phyloP scores from a whole-genome alignment of 2,797 vertebrate species.

The Takifugu ocellatus region DNA sequence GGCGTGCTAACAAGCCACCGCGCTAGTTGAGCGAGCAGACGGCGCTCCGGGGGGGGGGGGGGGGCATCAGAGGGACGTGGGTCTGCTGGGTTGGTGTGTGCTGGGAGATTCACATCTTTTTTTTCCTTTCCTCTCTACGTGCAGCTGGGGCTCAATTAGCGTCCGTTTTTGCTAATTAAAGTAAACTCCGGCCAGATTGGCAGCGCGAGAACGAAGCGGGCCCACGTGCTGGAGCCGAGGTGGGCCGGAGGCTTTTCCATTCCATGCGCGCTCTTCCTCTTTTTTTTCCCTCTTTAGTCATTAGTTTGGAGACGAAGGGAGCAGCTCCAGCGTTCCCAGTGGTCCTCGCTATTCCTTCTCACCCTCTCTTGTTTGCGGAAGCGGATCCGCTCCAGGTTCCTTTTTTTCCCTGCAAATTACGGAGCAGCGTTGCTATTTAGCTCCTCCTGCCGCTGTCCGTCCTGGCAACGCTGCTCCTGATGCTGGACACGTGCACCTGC shows the following conservation, averaged over 20 bases:
- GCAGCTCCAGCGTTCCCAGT: conserved; percentile 46
- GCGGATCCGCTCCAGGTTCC: conserved; percentile 13
- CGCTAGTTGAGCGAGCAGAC: conserved; percentile 66
- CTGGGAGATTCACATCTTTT: conserved; percentile 59
- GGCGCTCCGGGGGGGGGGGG: conserved; percentile 58
- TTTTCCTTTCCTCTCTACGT: conserved; percentile 19
- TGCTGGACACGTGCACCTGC: conserved; percentile 15
- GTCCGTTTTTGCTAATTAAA: conserved; percentile 75
- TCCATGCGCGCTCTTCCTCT: conserved; percentile 42
- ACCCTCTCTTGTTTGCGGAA: conserved; percentile 40
- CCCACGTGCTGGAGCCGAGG: conserved; percentile 65
- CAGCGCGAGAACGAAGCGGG: conserved; percentile 69
- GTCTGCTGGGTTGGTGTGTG: conserved; percentile 65
- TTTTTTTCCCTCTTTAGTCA: conserved; percentile 21
- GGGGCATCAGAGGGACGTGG: conserved; percentile 69
- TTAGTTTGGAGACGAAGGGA: conserved; percentile 40
- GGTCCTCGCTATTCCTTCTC: conserved; percentile 24
- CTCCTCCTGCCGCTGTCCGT: conserved; percentile 6
- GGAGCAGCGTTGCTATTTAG: conserved; percentile 25
- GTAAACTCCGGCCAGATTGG: conserved; percentile 65
- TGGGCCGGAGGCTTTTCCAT: conserved; percentile 58
- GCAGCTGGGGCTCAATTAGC: conserved; percentile 77
- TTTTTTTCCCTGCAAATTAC: conserved; percentile 37
- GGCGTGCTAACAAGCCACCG: conserved; percentile 67
- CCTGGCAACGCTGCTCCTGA: conserved; percentile 10